Base-by-base conservation (phyloP, 2,888 invertebrate species). In the Troglohyphantes excavatus region DNA sequence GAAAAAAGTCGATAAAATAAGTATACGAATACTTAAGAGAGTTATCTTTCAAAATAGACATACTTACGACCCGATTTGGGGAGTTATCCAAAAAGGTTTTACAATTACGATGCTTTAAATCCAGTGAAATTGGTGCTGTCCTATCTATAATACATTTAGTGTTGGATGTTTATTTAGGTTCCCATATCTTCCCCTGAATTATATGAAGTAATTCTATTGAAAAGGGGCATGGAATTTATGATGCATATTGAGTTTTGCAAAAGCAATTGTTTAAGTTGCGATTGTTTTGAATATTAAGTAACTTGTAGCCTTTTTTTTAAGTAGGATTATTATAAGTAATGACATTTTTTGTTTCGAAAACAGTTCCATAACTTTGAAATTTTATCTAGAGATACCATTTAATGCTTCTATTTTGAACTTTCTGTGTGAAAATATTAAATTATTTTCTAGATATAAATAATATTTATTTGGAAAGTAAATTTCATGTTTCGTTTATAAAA, bases 1-100 rank as follows among this genome's bases (percentile, higher is more conserved):
- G 68, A n/a, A 43, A n/a, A n/a, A 17, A 23, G 39, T 26, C 0
- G 53, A 53, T 65, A 78, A 26, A 78, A 46, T 78, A 63, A 23
- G n/a, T 17, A 65, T 78, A 21, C 39, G 26, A 33, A n/a, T 5
- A 2, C 3, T 26, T 63, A 65, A 78, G 61, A 65, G 61, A 78
- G 13, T 6, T n/a, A 11, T 7, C 13, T 39, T 39, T 13, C 13
- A 11, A 39, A 39, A 39, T 39, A n/a, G 23, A 33, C 17, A 17
- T 65, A 33, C 43, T 65, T 43, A 63, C 39, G 63, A 39, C 19
- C 21, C 11, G n/a, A 29, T 9, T n/a, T 33, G 13, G 3, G 21
- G 5, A 21, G 7, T 61, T 33, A 13, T 21, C 11, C 26, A 65
- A 26, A 9, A 1, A 0, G 63, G 6, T 65, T 23, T 43, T 39